Evolutionary conservation across 2,113 vertebrate genomes (phyloP), one percentile per base, ranked within the genome.

Genomic region (Notothenia rossii): DNA sequence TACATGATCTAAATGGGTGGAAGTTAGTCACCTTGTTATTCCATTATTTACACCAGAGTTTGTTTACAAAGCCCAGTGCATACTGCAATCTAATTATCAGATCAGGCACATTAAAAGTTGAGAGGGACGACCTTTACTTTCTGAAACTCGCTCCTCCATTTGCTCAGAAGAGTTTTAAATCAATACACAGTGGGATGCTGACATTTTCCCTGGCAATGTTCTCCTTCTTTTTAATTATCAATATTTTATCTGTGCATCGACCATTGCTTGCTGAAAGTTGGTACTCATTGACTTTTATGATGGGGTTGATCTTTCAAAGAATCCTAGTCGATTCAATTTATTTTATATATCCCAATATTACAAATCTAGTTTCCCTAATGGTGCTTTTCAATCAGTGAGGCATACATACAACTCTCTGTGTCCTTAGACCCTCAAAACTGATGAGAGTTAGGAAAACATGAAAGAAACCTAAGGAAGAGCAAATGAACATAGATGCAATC

Each of bases 61-160:
- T 65, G 33, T 54, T 79, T 68, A 83, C 80, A 53, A 82, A 50
- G 53, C 15, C 15, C 50, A 20, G 64, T 54, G 14, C 15, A 17
- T 18, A 50, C 53, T 45, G 61, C 77, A 17, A 22, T 68, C 22
- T 56, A 18, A 78, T 85, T 61, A 60, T 68, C 49, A 81, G 46
- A 58, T 84, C 70, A 72, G 60, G 54, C 49, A 17, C 17, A 68
- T 83, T 84, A 67, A 29, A 54, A 87, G 56, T 48, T 69, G 56
- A 72, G 36, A 63, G 65, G 68, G 46, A 73, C 56, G 86, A 84
- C 60, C 72, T 84, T 86, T 83, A 6, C 55, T 33, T n/a, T 72
- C 29, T 82, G 50, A 73, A 70, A 69, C 40, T 46, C 55, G 0
- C 63, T 75, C 11, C 40, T 72, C 43, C 63, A 64, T 79, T 82